Conservation (phyloP, 2,888 invertebrate genomes). For the Macaria notata region DNA sequence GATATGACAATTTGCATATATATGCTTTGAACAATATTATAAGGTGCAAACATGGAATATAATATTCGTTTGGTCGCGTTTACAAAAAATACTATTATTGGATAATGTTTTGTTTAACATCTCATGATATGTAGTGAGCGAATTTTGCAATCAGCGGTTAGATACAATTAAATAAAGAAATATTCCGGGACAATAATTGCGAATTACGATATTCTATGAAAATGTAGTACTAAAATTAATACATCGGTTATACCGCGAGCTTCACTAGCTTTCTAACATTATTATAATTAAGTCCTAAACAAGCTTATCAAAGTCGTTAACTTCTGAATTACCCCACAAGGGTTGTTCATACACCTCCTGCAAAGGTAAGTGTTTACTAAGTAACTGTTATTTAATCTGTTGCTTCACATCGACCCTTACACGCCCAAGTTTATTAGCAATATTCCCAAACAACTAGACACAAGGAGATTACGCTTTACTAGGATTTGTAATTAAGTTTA, state of each 20-base stretch:
- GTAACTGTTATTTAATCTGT: neutral
- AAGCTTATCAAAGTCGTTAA: conserved; percentile 8
- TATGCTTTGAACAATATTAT: no score
- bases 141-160: conserved; percentile 11
- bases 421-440: conserved; percentile 14
- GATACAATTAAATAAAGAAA: no score
- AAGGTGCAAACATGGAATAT: no score
- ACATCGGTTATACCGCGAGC: no score
- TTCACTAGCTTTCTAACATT: no score
- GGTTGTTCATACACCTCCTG: conserved; percentile 6
- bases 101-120: conserved; percentile 28
- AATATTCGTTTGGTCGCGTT: no score
- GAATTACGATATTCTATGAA: no score
- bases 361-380: conserved; percentile 2
- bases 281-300: no score
- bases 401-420: conserved; percentile 8
- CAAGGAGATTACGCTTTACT: conserved; percentile 16
- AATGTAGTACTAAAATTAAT: no score
- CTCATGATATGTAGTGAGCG: conserved; percentile 21
- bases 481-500: conserved; percentile 14
- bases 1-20: no score
- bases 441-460: conserved; percentile 17
- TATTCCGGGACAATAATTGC: no score
- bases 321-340: neutral
- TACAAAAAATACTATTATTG: conserved; percentile 11